These are phyloP conservation scores for Myotis vivesi DNA, from an alignment of 2,797 vertebrate genomes.

Conservation along the genomic window DNA sequence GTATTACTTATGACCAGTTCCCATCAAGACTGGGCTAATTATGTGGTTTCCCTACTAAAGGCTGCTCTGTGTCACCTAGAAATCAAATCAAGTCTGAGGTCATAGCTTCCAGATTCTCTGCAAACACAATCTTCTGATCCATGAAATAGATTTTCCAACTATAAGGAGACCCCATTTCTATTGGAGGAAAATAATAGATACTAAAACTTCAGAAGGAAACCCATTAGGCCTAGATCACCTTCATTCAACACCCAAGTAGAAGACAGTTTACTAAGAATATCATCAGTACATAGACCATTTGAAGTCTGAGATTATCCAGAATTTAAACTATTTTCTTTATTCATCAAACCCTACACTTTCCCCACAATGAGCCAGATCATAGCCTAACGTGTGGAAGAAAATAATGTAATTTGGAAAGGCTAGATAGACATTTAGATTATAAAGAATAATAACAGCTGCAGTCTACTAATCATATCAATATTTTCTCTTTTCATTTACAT, in stretches of 20 bases:
- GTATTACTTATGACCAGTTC: conserved; percentile 52
- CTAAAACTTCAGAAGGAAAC: conserved; percentile 46
- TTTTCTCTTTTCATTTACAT: background rate
- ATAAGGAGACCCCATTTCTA: conserved; percentile 44
- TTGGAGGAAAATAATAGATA: conserved; percentile 26
- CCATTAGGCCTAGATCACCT: conserved; percentile 44
- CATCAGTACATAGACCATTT: background rate
- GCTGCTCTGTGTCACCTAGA: conserved; percentile 43
- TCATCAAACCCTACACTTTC: background rate
- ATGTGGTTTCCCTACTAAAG: conserved; percentile 31
- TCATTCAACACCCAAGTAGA: conserved; percentile 37
- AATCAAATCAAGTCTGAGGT: background rate
- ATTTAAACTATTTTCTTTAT: conserved; percentile 23
- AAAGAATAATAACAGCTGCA: background rate
- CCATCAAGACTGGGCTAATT: conserved; percentile 46
- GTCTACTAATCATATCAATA: background rate
- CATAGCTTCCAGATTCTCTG: conserved; percentile 23
- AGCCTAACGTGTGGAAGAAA: background rate
- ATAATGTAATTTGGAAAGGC: background rate
- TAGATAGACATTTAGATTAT: background rate
- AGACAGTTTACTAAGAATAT: conserved; percentile 62
- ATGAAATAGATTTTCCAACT: conserved; percentile 3
- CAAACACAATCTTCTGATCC: conserved; percentile 25
- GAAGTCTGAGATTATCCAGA: background rate
- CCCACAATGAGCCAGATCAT: background rate